Evolutionary conservation across 2,888 invertebrate species (phyloP).

Genomic region (Troides oblongomaculatus): DNA sequence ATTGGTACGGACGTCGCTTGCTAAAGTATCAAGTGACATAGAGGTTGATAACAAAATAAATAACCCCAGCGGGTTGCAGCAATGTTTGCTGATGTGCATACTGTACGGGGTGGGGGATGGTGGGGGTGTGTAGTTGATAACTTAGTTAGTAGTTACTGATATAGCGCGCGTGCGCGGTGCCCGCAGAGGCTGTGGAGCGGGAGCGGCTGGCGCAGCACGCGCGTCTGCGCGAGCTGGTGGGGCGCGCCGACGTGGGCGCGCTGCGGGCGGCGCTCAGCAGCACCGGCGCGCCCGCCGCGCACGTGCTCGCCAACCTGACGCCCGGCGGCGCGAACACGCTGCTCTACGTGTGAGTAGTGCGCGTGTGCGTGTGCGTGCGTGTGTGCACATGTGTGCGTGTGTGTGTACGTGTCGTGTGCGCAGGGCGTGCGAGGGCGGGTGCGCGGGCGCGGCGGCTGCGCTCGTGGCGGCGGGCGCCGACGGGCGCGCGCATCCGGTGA

Average conservation of each 20-base stretch:
- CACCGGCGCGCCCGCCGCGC: conserved; percentile 81
- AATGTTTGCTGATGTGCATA: too few relatives aligned
- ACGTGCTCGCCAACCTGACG: conserved; percentile 90
- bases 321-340: conserved; percentile 93
- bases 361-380: conserved; percentile 5
- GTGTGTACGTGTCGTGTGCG: not conserved
- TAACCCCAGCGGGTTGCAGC: too few relatives aligned
- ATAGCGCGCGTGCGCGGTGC: not conserved
- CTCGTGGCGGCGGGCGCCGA: conserved; percentile 92
- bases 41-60: too few relatives aligned
- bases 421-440: conserved; percentile 93
- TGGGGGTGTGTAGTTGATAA: too few relatives aligned
- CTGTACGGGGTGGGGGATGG: too few relatives aligned
- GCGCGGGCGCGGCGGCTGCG: conserved; percentile 86
- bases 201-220: conserved; percentile 87
- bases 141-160: too few relatives aligned
- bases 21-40: too few relatives aligned
- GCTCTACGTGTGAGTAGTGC: conserved; percentile 86
- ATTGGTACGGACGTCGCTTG: too few relatives aligned
- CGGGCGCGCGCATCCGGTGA: conserved; percentile 93
- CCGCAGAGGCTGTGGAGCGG: conserved; percentile 85
- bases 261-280: conserved; percentile 84
- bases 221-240: conserved; percentile 87
- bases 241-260: conserved; percentile 84
- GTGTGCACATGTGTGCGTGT: too few relatives aligned